These are phyloP conservation scores for Jaculus jaculus DNA, from an alignment of 2,113 vertebrate species.

Conservation along the genomic window DNA sequence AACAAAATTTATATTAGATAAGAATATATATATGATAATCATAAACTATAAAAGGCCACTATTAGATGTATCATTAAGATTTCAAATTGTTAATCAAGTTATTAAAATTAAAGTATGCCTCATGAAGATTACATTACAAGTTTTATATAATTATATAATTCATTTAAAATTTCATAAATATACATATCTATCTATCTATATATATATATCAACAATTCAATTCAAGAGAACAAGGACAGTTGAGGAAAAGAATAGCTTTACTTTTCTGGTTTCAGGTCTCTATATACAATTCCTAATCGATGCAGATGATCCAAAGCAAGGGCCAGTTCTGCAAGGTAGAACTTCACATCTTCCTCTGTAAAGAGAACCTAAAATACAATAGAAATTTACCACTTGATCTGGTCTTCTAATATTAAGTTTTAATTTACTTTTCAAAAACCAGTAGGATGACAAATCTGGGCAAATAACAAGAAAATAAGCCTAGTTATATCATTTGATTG, in stretches of 20 bases:
- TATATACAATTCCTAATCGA: constrained; percentile 99
- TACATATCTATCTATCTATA: too few species aligned
- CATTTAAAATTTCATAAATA: neutral
- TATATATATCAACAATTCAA: constrained; percentile 62
- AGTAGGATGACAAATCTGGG: constrained; percentile 21
- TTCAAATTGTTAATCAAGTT: constrained; percentile 23
- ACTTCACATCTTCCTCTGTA: constrained; percentile 99
- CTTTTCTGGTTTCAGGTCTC: constrained; percentile 99
- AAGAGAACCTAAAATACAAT: constrained; percentile 99
- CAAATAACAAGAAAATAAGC: constrained; percentile 40
- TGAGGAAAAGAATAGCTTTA: constrained; percentile 87
- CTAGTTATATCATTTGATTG: neutral
- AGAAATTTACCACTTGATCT: constrained; percentile 96
- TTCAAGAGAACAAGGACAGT: constrained; percentile 70
- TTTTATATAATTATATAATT: constrained; percentile 4
- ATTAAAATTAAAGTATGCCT: neutral
- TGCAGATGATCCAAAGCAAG: constrained; percentile 99
- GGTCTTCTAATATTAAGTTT: constrained; percentile 81
- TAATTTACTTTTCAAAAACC: constrained; percentile 61
- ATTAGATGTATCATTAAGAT: neutral
- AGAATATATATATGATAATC: constrained; percentile 74
- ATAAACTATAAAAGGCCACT: constrained; percentile 30
- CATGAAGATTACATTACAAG: constrained; percentile 33
- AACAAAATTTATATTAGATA: constrained; percentile 91
- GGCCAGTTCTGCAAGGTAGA: constrained; percentile 99